phyloP scores from a whole-genome alignment of 2,888 invertebrate genomes.

The Phasia obesa region DNA sequence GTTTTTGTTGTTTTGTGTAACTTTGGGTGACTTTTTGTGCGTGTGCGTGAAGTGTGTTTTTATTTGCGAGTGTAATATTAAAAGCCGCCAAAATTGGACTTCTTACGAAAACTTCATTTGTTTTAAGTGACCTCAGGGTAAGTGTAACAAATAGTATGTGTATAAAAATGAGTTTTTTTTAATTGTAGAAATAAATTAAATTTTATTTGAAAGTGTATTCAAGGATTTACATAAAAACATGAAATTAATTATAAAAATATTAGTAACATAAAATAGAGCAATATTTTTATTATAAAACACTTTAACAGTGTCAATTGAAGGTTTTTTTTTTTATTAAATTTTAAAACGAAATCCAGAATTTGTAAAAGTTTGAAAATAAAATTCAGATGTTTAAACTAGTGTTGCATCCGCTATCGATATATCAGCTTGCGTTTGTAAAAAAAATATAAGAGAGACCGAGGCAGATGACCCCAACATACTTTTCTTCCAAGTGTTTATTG shows the following conservation, averaged over 20 bases:
- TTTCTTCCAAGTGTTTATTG: no score
- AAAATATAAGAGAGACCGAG: no score
- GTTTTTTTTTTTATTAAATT: background rate
- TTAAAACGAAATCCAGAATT: no score
- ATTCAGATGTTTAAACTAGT: no score
- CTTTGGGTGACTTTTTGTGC: background rate
- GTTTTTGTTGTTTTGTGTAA: slow-evolving; percentile 7
- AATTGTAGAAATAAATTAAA: slow-evolving; percentile 27
- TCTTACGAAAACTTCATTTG: slow-evolving; percentile 82
- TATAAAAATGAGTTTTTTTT: background rate
- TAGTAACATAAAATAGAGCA: background rate
- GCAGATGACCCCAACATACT: no score
- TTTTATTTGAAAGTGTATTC: slow-evolving; percentile 39
- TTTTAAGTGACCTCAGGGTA: slow-evolving; percentile 80
- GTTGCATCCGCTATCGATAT: no score
- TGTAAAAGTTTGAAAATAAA: no score
- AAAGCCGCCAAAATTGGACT: slow-evolving; percentile 82
- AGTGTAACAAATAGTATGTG: slow-evolving; percentile 66
- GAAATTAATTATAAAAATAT: background rate
- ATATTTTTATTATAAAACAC: background rate
- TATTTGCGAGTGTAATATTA: slow-evolving; percentile 41
- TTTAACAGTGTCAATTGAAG: background rate
- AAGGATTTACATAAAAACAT: slow-evolving; percentile 37
- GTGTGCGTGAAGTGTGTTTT: slow-evolving; percentile 17
- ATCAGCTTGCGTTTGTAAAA: no score